Evolutionary conservation across 1,140 invertebrate genomes (phyloP), one percentile per base, ranked within the genome.

Genomic region (Pseudomyrmex pallidus): DNA sequence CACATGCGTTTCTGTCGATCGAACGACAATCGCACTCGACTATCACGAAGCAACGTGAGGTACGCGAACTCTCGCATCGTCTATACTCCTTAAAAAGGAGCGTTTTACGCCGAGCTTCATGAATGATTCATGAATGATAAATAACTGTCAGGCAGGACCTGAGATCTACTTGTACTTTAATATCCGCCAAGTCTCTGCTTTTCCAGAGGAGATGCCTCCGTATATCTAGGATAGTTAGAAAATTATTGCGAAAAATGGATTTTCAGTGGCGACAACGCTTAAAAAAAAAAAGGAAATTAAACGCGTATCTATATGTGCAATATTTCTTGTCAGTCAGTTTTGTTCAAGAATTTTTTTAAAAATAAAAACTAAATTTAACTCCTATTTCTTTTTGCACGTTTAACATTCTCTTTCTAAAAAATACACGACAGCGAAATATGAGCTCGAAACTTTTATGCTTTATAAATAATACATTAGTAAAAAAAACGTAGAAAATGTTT

Each of bases 161-260:
- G 66, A 80, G 35, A 72, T 80, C 76, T 80, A 72, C 66, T 80
- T 80, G 66, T 80, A 50, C 76, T 59, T 80, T 80, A 80, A 80
- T 72, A 80, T 72, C 76, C 22, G 54, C 54, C 7, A 80, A 80
- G 54, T 80, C 59, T n/a, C 66, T 72, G 56, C 66, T 80, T 77
- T 56, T 22, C 50, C 63, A 10, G 4, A 17, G 35, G 9, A 35
- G 35, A 77, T 46, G 62, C 50, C 52, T 67, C 62, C 56, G 35
- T 56, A 64, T 54, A 76, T 9, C 48, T 44, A 15, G 4, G 52
- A 48, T 48, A 67, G 74, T 77, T 67, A 77, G 62, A 56, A 67
- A 67, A 77, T 57, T 17, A 67, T 67, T 46, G 74, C 62, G 50
- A 20, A 62, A n/a, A 13, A 61, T 44, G 73, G 35, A 77, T 77